A percentile compares a stretch with the other conserved stretches of the same genome.
phyloP scores from a whole-genome alignment of 1,140 invertebrate species.

The Triops cancriformis region DNA sequence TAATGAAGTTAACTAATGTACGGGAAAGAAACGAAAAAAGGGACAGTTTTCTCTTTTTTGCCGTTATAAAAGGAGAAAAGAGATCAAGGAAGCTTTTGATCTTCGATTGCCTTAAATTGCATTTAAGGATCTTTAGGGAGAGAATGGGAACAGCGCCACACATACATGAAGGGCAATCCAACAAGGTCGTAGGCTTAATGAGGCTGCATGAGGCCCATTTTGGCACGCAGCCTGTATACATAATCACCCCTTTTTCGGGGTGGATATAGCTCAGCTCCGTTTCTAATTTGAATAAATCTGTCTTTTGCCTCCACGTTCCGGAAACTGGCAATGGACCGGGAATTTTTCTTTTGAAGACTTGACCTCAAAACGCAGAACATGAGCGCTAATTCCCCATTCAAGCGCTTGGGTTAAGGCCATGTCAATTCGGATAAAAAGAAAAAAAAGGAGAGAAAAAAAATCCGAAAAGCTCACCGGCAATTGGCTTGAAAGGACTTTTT shows the following conservation, averaged over 20 bases:
- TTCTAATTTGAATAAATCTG: conserved; percentile 1
- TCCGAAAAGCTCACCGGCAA: background rate
- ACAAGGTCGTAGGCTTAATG: conserved; percentile 6
- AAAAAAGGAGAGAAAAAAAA: no score
- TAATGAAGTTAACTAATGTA: background rate
- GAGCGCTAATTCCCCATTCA: background rate
- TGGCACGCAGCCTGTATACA: background rate
- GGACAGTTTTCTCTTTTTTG: background rate
- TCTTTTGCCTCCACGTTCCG: background rate
- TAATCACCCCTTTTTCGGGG: background rate
- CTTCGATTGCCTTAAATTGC: conserved; percentile 4
- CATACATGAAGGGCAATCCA: background rate
- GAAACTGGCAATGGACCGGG: background rate
- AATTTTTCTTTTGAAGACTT: background rate
- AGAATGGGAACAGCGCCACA: background rate
- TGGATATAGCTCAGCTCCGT: background rate
- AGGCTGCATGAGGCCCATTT: background rate
- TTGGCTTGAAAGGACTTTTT: background rate
- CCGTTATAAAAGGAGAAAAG: background rate
- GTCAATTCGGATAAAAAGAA: no score
- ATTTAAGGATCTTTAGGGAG: background rate
- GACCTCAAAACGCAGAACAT: background rate
- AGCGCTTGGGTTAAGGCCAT: no score
- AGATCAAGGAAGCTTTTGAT: background rate
- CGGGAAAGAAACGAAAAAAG: background rate